A percentile compares a stretch with the other conserved stretches of the same genome.
Conservation (phyloP, 2,113 vertebrate species). For the Australoheros scitulus region DNA sequence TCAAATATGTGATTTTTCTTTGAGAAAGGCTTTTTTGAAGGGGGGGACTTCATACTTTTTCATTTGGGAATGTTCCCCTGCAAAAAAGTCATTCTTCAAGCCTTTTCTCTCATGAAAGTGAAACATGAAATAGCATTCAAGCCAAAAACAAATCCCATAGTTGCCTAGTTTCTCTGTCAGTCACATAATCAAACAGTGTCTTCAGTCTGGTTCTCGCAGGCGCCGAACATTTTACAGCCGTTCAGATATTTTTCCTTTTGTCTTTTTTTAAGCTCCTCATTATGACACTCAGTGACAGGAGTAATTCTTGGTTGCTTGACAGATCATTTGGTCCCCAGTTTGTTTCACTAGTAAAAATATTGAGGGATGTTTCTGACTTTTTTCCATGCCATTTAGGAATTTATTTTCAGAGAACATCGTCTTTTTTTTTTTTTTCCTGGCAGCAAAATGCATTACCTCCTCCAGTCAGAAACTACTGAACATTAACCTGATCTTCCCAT, state of each 20-base stretch:
- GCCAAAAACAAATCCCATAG: constrained; percentile 1
- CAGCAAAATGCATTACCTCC: background rate
- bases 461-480: background rate
- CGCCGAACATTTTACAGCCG: background rate
- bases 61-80: background rate
- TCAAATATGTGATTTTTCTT: background rate
- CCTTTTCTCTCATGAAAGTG: background rate
- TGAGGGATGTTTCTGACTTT: background rate
- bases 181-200: constrained; percentile 1
- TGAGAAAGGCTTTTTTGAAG: background rate
- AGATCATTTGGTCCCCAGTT: background rate
- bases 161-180: constrained; percentile 1
- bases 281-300: background rate
- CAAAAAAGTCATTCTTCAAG: background rate
- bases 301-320: background rate
- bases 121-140: background rate
- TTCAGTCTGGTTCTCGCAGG: background rate
- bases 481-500: background rate
- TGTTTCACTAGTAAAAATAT: background rate
- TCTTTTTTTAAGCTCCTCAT: background rate
- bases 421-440: background rate
- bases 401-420: background rate
- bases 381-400: background rate
- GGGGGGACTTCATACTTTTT: background rate
- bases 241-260: background rate